Conservation (phyloP, 2,113 vertebrate species). For the Elephantulus edwardii region DNA sequence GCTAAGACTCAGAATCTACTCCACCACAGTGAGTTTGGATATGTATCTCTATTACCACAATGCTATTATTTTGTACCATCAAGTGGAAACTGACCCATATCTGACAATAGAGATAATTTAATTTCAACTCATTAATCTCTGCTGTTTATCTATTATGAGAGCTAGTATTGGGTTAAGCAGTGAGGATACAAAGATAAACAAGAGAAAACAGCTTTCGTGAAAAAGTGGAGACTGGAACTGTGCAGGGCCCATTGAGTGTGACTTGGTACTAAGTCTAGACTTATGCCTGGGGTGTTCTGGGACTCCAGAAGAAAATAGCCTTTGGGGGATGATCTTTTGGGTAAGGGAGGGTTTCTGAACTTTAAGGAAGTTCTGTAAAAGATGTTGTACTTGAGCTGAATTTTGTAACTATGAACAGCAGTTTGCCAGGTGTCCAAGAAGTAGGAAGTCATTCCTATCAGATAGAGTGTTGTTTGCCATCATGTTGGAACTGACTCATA, state of each 20-base stretch:
- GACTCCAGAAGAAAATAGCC: not conserved
- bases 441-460: not conserved
- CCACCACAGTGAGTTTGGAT: too few relatives aligned
- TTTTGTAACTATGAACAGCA: not conserved
- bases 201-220: not conserved
- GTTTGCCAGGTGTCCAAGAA: not conserved
- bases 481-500: too few relatives aligned
- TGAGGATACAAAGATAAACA: not conserved
- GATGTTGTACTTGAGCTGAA: not conserved
- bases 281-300: not conserved
- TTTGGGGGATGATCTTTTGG: not conserved
- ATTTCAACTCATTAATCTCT: not conserved
- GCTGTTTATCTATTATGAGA: not conserved
- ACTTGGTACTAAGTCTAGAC: not conserved
- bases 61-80: too few relatives aligned
- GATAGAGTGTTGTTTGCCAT: too few relatives aligned
- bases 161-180: slow-evolving; percentile 15
- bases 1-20: too few relatives aligned
- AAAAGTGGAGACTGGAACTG: not conserved
- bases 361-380: not conserved
- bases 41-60: too few relatives aligned
- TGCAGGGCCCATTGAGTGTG: not conserved
- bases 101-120: slow-evolving; percentile 24
- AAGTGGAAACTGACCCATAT: too few relatives aligned
- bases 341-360: not conserved